phyloP scores from a whole-genome alignment of 2,888 invertebrate species.

The Orchesellides sinensis region DNA sequence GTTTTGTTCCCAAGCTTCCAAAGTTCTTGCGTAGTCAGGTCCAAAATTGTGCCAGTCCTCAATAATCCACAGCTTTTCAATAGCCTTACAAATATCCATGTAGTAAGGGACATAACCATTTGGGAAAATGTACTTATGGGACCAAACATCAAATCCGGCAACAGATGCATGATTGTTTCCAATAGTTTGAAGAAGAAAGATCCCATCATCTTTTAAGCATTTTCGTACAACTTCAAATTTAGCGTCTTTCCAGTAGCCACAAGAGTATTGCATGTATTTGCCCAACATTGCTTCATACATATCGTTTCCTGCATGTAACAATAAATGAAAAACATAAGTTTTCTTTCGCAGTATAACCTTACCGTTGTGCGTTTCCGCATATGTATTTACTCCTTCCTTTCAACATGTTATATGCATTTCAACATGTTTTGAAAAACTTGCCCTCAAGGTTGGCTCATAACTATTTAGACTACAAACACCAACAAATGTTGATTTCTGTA shows the following conservation, averaged over 20 bases:
- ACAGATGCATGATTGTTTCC: conserved; percentile 50
- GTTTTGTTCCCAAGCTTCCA: conserved; percentile 66
- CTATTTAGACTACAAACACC: no score
- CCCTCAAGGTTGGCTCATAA: no score
- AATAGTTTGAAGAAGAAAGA: conserved; percentile 69
- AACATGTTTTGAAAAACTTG: no score
- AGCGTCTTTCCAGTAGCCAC: conserved; percentile 71
- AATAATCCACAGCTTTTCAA: conserved; percentile 64
- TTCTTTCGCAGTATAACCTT: neutral
- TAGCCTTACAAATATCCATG: conserved; percentile 60
- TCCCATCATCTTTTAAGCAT: conserved; percentile 64
- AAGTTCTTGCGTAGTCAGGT: conserved; percentile 66
- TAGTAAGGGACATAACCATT: conserved; percentile 71
- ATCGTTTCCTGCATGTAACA: conserved; percentile 65
- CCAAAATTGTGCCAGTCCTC: conserved; percentile 72
- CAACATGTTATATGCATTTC: no score
- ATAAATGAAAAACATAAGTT: conserved; percentile 21
- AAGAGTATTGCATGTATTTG: conserved; percentile 69
- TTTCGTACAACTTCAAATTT: conserved; percentile 60
- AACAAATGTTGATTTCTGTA: no score
- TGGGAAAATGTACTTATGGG: conserved; percentile 71
- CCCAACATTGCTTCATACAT: conserved; percentile 68
- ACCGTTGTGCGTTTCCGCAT: no score
- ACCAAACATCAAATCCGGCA: conserved; percentile 63
- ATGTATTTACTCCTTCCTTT: no score